These are phyloP conservation scores for Notospermus geniculatus DNA, from an alignment of 1,140 invertebrate species.

Conservation along the genomic window DNA sequence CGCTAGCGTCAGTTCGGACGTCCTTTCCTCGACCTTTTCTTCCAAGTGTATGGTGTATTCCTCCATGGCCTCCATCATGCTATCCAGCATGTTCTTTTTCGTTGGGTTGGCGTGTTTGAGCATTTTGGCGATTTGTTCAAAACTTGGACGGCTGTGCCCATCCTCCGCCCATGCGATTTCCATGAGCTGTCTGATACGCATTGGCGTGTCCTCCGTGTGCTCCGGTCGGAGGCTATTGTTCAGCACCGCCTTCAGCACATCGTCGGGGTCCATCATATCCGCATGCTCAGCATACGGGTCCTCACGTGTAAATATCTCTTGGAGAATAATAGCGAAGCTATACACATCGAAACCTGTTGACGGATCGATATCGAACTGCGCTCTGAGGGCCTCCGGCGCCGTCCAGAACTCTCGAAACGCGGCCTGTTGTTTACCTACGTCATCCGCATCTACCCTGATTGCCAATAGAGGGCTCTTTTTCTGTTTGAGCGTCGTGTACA, in stretches of 20 bases:
- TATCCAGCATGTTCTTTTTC: conserved; percentile 31
- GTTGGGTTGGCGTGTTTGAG: conserved; percentile 17
- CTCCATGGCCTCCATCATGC: conserved; percentile 39
- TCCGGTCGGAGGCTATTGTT: conserved; percentile 28
- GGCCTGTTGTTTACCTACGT: conserved; percentile 15
- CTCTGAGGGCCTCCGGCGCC: conserved; percentile 35
- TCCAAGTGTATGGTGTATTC: conserved; percentile 34
- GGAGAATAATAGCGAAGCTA: conserved; percentile 29
- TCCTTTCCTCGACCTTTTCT: conserved; percentile 15
- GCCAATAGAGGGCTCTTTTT: conserved; percentile 6
- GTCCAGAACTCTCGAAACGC: conserved; percentile 29
- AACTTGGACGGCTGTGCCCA: conserved; percentile 22
- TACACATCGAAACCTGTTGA: conserved; percentile 28
- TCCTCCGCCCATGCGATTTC: conserved; percentile 33
- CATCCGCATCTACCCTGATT: neutral
- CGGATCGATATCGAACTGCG: conserved; percentile 15
- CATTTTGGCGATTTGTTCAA: conserved; percentile 22
- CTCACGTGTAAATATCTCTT: conserved; percentile 35
- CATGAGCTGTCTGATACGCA: conserved; percentile 28
- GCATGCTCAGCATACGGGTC: conserved; percentile 31
- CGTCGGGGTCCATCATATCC: conserved; percentile 19
- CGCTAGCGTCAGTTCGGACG: neutral
- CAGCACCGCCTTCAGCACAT: conserved; percentile 29
- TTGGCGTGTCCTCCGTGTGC: conserved; percentile 20
- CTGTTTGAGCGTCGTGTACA: conserved; percentile 14